Evolutionary conservation across 2,888 invertebrate species (phyloP).

Genomic region (Himalopsyche kuldschensis): DNA sequence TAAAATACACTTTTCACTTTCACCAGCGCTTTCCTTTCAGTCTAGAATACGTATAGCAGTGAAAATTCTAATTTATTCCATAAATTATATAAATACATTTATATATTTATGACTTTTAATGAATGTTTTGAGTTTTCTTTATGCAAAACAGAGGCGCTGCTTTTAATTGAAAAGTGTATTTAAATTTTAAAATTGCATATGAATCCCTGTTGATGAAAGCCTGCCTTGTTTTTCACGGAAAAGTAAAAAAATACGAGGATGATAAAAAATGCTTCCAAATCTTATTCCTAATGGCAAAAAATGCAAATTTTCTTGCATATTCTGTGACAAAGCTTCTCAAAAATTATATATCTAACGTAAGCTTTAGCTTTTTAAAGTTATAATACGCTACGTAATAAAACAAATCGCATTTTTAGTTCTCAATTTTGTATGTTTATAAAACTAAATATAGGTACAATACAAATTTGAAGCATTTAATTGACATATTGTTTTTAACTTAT

Average conservation of each 20-base stretch:
- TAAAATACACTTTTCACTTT: not conserved
- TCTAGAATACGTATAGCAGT: not conserved
- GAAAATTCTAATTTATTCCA: not conserved
- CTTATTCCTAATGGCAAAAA: not conserved
- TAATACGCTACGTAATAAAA: too few species aligned
- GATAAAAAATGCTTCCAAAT: not conserved
- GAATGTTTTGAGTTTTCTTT: not conserved
- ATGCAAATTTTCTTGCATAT: conserved; percentile 2
- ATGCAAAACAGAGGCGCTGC: not conserved
- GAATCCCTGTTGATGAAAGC: not conserved
- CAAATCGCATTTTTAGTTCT: too few species aligned
- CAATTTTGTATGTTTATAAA: too few species aligned
- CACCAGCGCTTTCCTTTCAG: not conserved
- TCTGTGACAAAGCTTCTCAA: not conserved
- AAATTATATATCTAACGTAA: not conserved
- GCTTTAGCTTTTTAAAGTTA: too few species aligned
- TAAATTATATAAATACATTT: not conserved
- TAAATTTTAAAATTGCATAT: conserved; percentile 1
- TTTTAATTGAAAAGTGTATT: not conserved
- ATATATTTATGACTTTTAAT: not conserved
- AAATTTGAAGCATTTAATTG: too few species aligned
- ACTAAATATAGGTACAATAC: too few species aligned
- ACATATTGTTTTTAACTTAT: too few species aligned
- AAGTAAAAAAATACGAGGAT: not conserved
- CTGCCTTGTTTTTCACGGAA: not conserved